These are phyloP conservation scores for Microplitis deprimator DNA, from an alignment of 2,888 invertebrate species.

Conservation along the genomic window DNA sequence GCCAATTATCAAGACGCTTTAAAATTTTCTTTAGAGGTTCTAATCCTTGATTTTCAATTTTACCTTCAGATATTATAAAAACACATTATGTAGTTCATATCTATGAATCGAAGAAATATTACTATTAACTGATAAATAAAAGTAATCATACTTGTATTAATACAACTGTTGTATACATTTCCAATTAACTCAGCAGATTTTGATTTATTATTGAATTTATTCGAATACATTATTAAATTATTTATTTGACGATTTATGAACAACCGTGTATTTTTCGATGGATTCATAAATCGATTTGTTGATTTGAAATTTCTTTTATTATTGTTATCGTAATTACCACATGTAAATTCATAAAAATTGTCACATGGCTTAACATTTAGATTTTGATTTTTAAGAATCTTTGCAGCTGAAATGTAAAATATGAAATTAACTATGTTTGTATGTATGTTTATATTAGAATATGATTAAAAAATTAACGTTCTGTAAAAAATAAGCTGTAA, in stretches of 20 bases:
- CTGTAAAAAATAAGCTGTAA: not conserved
- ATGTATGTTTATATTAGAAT: not conserved
- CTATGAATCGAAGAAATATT: slow-evolving; percentile 71
- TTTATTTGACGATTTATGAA: not conserved
- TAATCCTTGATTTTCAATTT: slow-evolving; percentile 85
- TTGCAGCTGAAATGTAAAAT: not conserved
- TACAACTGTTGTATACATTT: slow-evolving; percentile 87
- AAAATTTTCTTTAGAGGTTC: slow-evolving; percentile 82
- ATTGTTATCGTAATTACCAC: not conserved
- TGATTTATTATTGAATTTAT: not conserved
- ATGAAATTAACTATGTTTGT: not conserved
- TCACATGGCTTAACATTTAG: not conserved
- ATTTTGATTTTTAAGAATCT: not conserved
- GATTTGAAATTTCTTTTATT: not conserved
- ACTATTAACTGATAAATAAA: not conserved
- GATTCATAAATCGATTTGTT: no score
- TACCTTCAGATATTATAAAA: slow-evolving; percentile 72
- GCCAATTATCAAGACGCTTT: slow-evolving; percentile 90
- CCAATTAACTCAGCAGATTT: slow-evolving; percentile 84
- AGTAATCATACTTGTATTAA: slow-evolving; percentile 81
- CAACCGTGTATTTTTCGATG: not conserved
- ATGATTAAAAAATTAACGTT: not conserved
- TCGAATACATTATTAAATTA: not conserved
- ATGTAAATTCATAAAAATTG: not conserved
- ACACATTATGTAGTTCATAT: not conserved